Conservation (phyloP, 2,888 invertebrate species). For the Cybosia mesomella region DNA sequence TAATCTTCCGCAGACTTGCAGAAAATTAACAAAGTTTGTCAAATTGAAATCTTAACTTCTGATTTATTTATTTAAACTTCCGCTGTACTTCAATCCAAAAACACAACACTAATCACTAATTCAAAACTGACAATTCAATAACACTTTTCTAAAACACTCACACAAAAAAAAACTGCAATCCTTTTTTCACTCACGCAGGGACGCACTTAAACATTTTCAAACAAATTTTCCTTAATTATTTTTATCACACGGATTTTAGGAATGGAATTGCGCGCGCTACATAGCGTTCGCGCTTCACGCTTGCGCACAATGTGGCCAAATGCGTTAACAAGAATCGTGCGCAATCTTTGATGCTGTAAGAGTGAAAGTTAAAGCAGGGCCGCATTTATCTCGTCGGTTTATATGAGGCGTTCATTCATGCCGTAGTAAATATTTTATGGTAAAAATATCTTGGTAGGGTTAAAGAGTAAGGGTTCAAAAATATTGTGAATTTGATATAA, state of each 20-base stretch:
- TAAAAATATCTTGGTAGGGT: not conserved
- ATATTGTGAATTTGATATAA: not conserved
- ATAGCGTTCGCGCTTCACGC: slow-evolving; percentile 59
- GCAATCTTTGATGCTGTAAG: slow-evolving; percentile 79
- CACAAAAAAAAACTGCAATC: slow-evolving; percentile 48
- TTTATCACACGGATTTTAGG: slow-evolving; percentile 32
- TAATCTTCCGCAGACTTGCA: not conserved
- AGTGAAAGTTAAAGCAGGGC: slow-evolving; percentile 79
- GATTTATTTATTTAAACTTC: not conserved
- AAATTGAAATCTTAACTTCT: not conserved
- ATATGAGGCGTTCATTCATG: slow-evolving; percentile 44
- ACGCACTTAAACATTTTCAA: slow-evolving; percentile 56
- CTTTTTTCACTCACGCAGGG: slow-evolving; percentile 52
- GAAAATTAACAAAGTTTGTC: not conserved
- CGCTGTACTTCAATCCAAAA: not conserved
- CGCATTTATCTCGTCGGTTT: slow-evolving; percentile 52
- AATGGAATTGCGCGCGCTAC: slow-evolving; percentile 49
- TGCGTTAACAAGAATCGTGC: slow-evolving; percentile 69
- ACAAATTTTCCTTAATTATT: slow-evolving; percentile 14
- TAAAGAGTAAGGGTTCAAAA: too few species aligned
- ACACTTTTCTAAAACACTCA: slow-evolving; percentile 31
- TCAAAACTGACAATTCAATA: not conserved
- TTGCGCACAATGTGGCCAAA: slow-evolving; percentile 63
- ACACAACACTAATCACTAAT: slow-evolving; percentile 6
- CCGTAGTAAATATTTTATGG: slow-evolving; percentile 14